Percentiles rank a stretch among this genome's conserved stretches.
These are phyloP conservation scores for Pammene fasciana DNA, from an alignment of 2,888 invertebrate species.

Conservation along the genomic window DNA sequence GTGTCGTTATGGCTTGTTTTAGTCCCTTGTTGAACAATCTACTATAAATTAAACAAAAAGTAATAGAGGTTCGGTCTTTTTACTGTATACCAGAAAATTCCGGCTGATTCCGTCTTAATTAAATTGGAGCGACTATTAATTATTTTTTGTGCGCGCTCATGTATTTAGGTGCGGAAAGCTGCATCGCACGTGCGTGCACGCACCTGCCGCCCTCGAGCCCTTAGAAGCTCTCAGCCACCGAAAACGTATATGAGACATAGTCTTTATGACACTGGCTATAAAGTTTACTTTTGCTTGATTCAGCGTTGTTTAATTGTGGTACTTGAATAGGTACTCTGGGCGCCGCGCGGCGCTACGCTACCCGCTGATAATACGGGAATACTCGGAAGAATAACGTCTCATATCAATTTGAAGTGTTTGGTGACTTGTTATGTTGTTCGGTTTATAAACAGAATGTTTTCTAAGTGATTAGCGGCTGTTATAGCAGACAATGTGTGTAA, in stretches of 20 bases:
- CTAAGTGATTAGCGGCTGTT: conserved; percentile 30
- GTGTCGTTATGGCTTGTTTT: no score
- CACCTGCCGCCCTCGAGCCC: conserved; percentile 68
- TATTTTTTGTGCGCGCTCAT: conserved; percentile 36
- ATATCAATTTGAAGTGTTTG: conserved; percentile 12
- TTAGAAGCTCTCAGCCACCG: conserved; percentile 41
- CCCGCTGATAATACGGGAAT: conserved; percentile 3
- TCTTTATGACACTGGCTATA: background rate
- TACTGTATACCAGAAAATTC: conserved; percentile 11
- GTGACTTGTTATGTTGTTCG: conserved; percentile 28
- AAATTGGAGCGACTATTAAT: conserved; percentile 39
- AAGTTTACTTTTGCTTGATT: conserved; percentile 6
- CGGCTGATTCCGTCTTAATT: conserved; percentile 37
- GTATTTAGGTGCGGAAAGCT: conserved; percentile 62
- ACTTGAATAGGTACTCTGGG: background rate
- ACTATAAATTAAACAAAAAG: background rate
- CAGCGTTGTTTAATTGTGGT: background rate
- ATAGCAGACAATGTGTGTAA: conserved; percentile 25
- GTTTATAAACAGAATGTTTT: conserved; percentile 11
- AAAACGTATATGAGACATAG: background rate
- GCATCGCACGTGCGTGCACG: conserved; percentile 72
- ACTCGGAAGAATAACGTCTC: conserved; percentile 18
- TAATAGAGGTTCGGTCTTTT: background rate
- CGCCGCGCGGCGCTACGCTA: conserved; percentile 28
- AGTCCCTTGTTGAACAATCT: no score